phyloP scores from a whole-genome alignment of 2,797 vertebrate species.

The Parauchenoglanis ngamensis region DNA sequence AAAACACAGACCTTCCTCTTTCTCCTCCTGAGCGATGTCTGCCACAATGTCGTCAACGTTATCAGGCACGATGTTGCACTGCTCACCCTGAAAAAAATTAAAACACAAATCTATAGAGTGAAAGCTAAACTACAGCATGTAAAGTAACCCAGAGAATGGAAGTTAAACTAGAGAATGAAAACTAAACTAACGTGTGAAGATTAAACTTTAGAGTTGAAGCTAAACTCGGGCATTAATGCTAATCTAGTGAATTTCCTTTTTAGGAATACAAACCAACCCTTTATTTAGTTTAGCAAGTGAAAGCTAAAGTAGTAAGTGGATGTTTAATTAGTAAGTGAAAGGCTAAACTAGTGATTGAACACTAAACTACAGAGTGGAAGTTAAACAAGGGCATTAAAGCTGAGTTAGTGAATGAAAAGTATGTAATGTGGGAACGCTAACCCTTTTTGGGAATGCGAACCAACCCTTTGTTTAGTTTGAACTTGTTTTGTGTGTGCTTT shows the following conservation, averaged over 20 bases:
- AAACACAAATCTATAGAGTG: not conserved
- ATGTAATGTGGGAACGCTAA: not conserved
- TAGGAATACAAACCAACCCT: no score
- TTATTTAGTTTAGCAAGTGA: no score
- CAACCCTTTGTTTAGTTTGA: not conserved
- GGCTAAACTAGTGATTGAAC: not conserved
- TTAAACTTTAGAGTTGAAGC: not conserved
- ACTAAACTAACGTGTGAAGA: not conserved
- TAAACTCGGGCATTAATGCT: not conserved
- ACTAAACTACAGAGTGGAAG: not conserved
- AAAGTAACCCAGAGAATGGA: not conserved
- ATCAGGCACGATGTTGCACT: conserved; percentile 97
- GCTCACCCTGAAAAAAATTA: conserved; percentile 85
- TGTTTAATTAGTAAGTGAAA: not conserved
- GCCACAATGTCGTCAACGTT: conserved; percentile 97
- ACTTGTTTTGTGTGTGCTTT: not conserved
- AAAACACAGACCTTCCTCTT: conserved; percentile 88
- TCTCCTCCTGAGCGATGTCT: conserved; percentile 94
- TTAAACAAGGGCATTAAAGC: not conserved
- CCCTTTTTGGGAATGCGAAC: not conserved
- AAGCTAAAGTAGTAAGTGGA: no score
- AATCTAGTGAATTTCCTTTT: no score
- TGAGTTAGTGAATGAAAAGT: not conserved
- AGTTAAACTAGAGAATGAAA: not conserved
- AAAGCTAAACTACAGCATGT: not conserved